phyloP scores from a whole-genome alignment of 2,888 invertebrate species.

The Euspilapteryx auroguttella region DNA sequence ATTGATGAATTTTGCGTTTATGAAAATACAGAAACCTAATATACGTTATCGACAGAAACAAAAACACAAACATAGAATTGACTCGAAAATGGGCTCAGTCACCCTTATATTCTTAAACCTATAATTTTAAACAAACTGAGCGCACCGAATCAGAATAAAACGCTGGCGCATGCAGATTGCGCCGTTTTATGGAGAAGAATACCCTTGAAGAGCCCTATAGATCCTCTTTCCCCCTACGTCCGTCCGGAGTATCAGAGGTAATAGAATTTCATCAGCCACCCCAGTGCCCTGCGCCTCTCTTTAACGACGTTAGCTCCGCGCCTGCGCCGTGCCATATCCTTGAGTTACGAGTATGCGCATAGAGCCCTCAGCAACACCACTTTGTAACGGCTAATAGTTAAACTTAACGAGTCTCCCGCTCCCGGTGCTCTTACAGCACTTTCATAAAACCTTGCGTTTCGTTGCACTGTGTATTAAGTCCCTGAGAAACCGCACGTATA shows the following conservation, averaged over 20 bases:
- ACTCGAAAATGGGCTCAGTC: no score
- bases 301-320: conserved; percentile 46
- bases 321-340: conserved; percentile 31
- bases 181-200: no score
- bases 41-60: no score
- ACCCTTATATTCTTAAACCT: no score
- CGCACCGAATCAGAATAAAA: conserved; percentile 45
- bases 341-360: conserved; percentile 14
- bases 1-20: no score
- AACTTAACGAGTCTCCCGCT: neutral
- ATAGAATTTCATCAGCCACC: conserved; percentile 46
- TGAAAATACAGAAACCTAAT: no score
- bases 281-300: conserved; percentile 16
- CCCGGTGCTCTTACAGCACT: neutral
- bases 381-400: conserved; percentile 2
- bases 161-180: conserved; percentile 36
- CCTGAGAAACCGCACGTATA: no score
- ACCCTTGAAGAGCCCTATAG: no score
- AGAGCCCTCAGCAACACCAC: conserved; percentile 10
- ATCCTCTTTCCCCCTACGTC: no score
- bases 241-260: no score
- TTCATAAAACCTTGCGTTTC: neutral
- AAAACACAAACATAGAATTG: no score
- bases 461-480: no score
- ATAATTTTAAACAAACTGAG: conserved; percentile 56